Evolutionary conservation across 2,888 invertebrate genomes (phyloP).

Genomic region (Epinotia brunnichana): DNA sequence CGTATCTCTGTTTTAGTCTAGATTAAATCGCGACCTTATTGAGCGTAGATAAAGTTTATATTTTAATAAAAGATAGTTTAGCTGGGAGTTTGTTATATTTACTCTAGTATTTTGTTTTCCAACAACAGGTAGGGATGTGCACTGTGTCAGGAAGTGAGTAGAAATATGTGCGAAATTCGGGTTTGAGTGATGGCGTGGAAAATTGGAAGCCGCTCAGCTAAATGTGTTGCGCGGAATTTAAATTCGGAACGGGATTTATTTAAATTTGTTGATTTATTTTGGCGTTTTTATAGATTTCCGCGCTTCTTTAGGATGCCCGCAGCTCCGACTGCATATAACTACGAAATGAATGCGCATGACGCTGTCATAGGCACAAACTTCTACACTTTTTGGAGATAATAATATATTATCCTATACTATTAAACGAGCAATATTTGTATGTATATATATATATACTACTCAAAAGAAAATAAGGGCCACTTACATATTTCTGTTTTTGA

Average conservation of each 20-base stretch:
- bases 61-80: neutral
- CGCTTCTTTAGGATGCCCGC: no score
- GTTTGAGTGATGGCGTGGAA: conserved; percentile 27
- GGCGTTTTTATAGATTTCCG: neutral
- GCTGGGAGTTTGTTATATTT: neutral
- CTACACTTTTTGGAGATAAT: no score
- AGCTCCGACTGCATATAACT: no score
- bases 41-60: neutral
- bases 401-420: no score
- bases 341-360: no score
- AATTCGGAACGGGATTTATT: conserved; percentile 9
- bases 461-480: no score
- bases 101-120: conserved; percentile 52
- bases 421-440: no score
- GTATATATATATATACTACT: no score
- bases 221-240: conserved; percentile 2
- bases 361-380: no score
- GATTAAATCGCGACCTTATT: neutral
- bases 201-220: conserved; percentile 22
- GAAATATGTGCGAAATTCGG: conserved; percentile 25
- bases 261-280: neutral
- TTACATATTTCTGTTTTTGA: no score
- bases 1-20: neutral
- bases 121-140: conserved; percentile 47
- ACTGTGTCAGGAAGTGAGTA: conserved; percentile 22